Conservation (phyloP, 1,140 invertebrate species). For the Rhagoletis zephyria region DNA sequence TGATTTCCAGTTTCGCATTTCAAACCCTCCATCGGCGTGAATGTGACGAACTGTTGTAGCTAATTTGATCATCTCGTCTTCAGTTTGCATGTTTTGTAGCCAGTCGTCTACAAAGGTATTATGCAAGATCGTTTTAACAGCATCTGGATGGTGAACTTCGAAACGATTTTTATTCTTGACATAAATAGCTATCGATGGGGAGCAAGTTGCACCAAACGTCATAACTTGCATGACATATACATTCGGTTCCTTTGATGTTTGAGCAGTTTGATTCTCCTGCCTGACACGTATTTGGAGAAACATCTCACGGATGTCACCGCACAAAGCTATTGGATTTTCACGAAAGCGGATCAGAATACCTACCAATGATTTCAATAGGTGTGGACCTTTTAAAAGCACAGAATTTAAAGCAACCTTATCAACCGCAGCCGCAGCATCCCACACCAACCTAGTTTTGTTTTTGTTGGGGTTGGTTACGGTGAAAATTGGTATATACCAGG, state of each 20-base stretch:
- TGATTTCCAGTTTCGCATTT: slow-evolving; percentile 57
- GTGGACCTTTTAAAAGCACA: slow-evolving; percentile 2
- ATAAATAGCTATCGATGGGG: slow-evolving; percentile 16
- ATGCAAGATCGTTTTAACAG: neutral
- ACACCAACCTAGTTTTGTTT: slow-evolving; percentile 4
- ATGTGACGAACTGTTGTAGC: slow-evolving; percentile 59
- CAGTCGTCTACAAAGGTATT: slow-evolving; percentile 42
- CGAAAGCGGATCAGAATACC: neutral
- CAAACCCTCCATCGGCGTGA: slow-evolving; percentile 59
- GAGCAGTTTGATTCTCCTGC: slow-evolving; percentile 11
- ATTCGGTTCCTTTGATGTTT: slow-evolving; percentile 1
- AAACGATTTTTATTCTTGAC: slow-evolving; percentile 30
- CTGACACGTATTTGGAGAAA: too few relatives aligned
- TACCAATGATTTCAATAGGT: too few relatives aligned
- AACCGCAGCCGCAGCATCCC: slow-evolving; percentile 24
- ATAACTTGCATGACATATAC: slow-evolving; percentile 40
- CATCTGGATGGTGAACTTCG: neutral
- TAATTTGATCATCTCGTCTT: slow-evolving; percentile 31
- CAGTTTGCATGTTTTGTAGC: neutral
- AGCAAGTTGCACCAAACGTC: slow-evolving; percentile 9
- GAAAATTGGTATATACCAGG: neutral
- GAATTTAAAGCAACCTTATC: slow-evolving; percentile 8
- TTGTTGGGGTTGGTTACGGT: neutral
- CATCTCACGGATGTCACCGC: slow-evolving; percentile 10
- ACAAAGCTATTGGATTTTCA: slow-evolving; percentile 15